These are phyloP conservation scores for Seriola aureovittata DNA, from an alignment of 2,113 vertebrate genomes.

Conservation along the genomic window DNA sequence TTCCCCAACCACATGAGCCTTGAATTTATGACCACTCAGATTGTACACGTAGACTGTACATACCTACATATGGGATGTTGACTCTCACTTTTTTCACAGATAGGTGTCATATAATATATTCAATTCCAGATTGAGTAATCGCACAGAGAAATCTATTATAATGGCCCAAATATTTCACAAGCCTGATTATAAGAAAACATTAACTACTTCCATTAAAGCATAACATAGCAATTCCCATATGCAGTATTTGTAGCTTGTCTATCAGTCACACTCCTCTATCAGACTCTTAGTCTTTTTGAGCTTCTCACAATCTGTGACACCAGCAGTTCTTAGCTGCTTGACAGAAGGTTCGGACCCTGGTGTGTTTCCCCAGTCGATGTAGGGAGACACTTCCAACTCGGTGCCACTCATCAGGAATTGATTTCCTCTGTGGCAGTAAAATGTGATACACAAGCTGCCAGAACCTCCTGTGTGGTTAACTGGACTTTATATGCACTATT, in stretches of 20 bases:
- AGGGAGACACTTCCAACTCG: slow-evolving; percentile 3
- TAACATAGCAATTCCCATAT: background rate
- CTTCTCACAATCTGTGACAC: slow-evolving; percentile 19
- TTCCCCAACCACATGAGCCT: too few relatives aligned
- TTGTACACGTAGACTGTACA: too few relatives aligned
- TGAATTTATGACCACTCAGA: too few relatives aligned
- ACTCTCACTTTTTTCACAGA: too few relatives aligned
- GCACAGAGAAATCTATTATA: too few relatives aligned
- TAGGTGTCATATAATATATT: too few relatives aligned
- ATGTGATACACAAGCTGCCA: slow-evolving; percentile 21
- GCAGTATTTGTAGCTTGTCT: background rate
- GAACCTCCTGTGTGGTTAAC: background rate
- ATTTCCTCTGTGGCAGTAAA: slow-evolving; percentile 1
- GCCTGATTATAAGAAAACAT: background rate
- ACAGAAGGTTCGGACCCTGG: background rate
- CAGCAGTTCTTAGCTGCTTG: slow-evolving; percentile 4
- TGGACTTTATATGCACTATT: background rate
- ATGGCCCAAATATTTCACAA: background rate
- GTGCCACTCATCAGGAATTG: slow-evolving; percentile 26
- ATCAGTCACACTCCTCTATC: background rate
- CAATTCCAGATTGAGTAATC: too few relatives aligned
- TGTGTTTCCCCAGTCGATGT: slow-evolving; percentile 9
- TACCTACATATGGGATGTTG: too few relatives aligned
- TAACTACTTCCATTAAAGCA: background rate
- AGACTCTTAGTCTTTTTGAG: background rate